Percentiles rank a stretch among this genome's conserved stretches.
Conservation (phyloP, 2,113 vertebrate species). For the Salvelinus fontinalis region DNA sequence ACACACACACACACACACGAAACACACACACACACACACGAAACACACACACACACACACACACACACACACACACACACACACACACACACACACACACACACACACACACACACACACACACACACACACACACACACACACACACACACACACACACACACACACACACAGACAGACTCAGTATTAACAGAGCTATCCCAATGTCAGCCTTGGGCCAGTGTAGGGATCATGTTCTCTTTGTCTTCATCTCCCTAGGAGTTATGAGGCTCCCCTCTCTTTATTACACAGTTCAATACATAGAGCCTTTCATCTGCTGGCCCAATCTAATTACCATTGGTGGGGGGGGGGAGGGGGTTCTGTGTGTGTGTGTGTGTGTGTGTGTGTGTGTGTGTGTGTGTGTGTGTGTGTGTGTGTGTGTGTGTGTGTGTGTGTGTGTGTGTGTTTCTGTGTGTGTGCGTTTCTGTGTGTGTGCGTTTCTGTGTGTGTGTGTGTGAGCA, state of each 20-base stretch:
- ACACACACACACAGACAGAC: not conserved
- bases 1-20: not conserved
- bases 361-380: not conserved
- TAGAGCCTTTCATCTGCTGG: constrained; percentile 39
- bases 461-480: too few species aligned
- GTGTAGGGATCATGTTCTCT: constrained; percentile 15
- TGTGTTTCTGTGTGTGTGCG: not conserved
- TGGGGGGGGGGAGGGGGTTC: not conserved
- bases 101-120: constrained; percentile 1
- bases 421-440: too few species aligned
- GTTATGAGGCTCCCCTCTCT: not conserved
- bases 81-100: not conserved
- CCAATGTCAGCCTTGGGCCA: constrained; percentile 26
- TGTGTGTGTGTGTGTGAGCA: too few species aligned
- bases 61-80: not conserved
- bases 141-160: constrained; percentile 4
- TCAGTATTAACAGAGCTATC: not conserved
- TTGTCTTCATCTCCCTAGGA: constrained; percentile 26
- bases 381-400: too few species aligned
- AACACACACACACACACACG: not conserved
- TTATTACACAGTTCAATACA: constrained; percentile 24
- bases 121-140: constrained; percentile 3
- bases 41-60: constrained; percentile 1
- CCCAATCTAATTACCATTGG: constrained; percentile 46
- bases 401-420: too few species aligned